These are phyloP conservation scores for Leuciscus waleckii DNA, from an alignment of 2,797 vertebrate species.

Conservation along the genomic window DNA sequence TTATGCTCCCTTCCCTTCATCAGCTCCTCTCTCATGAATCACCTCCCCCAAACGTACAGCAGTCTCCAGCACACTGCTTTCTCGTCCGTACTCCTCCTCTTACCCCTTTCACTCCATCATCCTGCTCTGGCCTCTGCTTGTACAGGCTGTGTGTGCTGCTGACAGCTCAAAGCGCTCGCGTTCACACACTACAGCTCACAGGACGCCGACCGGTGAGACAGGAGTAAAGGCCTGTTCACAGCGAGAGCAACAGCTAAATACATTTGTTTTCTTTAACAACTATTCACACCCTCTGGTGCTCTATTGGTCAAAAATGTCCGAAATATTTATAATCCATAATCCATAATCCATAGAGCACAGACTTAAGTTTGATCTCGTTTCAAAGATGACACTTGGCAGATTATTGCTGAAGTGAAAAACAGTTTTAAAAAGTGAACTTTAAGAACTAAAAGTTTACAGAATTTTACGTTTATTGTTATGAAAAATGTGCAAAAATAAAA, in stretches of 20 bases:
- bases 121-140: background rate
- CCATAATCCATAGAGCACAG: too few relatives aligned
- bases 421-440: too few relatives aligned
- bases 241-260: background rate
- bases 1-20: constrained; percentile 57
- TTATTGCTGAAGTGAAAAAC: too few relatives aligned
- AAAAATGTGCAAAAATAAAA: too few relatives aligned
- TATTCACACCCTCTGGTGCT: background rate
- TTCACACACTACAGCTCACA: constrained; percentile 5
- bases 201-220: background rate
- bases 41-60: constrained; percentile 47
- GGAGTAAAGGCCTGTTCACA: background rate
- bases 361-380: too few relatives aligned
- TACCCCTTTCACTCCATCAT: background rate
- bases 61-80: background rate
- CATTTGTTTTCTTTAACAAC: background rate
- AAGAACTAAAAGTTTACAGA: too few relatives aligned
- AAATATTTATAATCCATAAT: too few relatives aligned
- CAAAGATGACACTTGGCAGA: too few relatives aligned
- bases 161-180: background rate
- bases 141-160: background rate
- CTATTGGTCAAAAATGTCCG: too few relatives aligned
- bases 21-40: constrained; percentile 61
- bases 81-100: background rate
- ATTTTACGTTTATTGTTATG: too few relatives aligned